Base-by-base conservation (phyloP, 92 coral and sea anemone species). In the Umimayanthus chanpuru region DNA sequence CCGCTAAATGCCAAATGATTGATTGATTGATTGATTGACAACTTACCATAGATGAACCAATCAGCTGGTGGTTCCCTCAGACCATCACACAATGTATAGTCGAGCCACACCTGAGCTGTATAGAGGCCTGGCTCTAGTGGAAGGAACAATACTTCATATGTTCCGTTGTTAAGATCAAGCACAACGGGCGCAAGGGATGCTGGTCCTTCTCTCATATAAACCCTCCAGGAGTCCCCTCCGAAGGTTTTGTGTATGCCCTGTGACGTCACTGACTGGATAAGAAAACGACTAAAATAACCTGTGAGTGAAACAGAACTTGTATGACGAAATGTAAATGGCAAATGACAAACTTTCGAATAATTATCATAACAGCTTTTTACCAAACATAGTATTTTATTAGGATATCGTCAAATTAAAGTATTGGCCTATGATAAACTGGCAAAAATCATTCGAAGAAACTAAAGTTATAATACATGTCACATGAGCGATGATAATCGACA, bases 171-270 rank as follows among this genome's bases (percentile, higher is more conserved):
- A 70, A 61, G 86, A 80, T 94, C 98, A 26, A 89, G 30, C 55
- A 94, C 94, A 21, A 91, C 88, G 32, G 98, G 95, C n/a, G 95
- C 93, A 73, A 94, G 85, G 38, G 95, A 89, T 8, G 93, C 81
- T 41, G 91, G 92, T n/a, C 94, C 94, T 85, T 88, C 78, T 61
- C 93, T 84, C 28, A 91, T 84, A 91, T 89, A 91, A 36, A 94
- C 92, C 50, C 94, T 88, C 98, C 98, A 94, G 6, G 98, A 91
- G 86, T 94, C 98, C 11, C 98, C 98, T 11, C 98, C 98, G 23
- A 67, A 55, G 9, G 68, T 50, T 55, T 94, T 94, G 9, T 11
- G 88, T 25, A 70, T 79, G 16, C 93, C 94, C 72, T 81, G 71
- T 26, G 82, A 32, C 65, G 73, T 89, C 65, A 92, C 94, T 29